Percentiles rank a stretch among this genome's conserved stretches.
phyloP scores from a whole-genome alignment of 2,113 vertebrate species.

The Mastomys natalensis region DNA sequence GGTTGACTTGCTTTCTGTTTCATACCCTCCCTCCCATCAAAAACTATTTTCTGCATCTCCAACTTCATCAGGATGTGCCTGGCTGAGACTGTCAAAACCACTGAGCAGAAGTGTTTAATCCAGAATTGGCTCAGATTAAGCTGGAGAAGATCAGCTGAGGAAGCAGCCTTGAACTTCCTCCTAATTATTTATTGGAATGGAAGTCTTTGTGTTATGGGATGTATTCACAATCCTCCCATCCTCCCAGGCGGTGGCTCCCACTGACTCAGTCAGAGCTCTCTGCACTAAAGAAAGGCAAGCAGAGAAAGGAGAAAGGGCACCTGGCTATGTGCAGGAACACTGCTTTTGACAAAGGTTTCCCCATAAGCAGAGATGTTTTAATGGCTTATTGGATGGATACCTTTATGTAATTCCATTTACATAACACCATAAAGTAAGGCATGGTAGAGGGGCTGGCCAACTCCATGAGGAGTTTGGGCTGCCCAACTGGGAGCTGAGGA shows the following conservation, averaged over 20 bases:
- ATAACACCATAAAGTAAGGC: background rate
- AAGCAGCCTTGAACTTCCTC: conserved; percentile 79
- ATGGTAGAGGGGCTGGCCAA: background rate
- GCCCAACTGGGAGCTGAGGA: accelerated
- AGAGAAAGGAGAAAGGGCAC: background rate
- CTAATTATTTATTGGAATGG: conserved; percentile 78
- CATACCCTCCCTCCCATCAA: conserved; percentile 82
- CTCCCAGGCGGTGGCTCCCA: background rate
- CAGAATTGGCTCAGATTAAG: conserved; percentile 62
- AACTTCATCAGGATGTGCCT: conserved; percentile 88
- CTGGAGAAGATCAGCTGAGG: conserved; percentile 80
- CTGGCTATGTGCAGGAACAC: background rate
- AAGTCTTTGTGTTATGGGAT: conserved; percentile 75
- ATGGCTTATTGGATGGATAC: background rate
- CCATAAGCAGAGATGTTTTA: background rate
- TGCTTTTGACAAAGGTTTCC: background rate
- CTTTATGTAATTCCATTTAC: background rate
- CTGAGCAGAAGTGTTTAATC: conserved; percentile 82
- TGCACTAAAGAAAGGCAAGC: background rate
- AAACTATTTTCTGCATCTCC: conserved; percentile 89
- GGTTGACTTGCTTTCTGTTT: conserved; percentile 84
- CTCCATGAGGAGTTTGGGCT: background rate
- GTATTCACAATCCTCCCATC: conserved; percentile 27
- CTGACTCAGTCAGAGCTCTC: background rate
- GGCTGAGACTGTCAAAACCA: conserved; percentile 84